Base-by-base conservation (phyloP, 1,140 invertebrate genomes). In the Ostrea edulis region DNA sequence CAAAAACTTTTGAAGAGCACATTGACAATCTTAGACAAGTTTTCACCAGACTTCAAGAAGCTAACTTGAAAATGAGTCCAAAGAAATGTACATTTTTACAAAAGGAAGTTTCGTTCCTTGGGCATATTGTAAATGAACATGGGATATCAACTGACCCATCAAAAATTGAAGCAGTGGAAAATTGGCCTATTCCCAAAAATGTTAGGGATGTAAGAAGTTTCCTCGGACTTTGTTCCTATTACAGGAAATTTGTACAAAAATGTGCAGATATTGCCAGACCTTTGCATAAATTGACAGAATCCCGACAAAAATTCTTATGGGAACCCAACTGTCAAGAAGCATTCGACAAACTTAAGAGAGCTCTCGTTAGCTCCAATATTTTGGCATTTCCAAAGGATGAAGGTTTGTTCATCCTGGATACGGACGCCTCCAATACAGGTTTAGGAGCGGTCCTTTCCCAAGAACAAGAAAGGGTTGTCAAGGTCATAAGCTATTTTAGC, bases 361-460 rank as follows among this genome's bases (percentile, higher is more conserved):
- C 25, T 44, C 62, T 85, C 12, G 65, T 58, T 9, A 35, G 35
- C 17, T 54, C 84, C 14, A 11, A 54, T 35, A 85, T 85, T 20
- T 53, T 85, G 0, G 35, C 55, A 4, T 68, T 62, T 65, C 84
- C 84, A 65, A 29, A 44, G 4, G 58, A 65, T 29, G 29, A 85
- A 35, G 81, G 81, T 29, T 8, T 9, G 55, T 92, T 22, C 51
- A 71, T 22, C 53, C 11, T 93, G 22, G 90, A 92, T 29, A 90
- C 89, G 8, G 92, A 92, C 84, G 53, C 90, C 89, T 25, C 85
- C 52, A 86, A 90, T 55, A 17, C 58, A 12, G 92, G 86, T 11
- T 53, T 94, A 12, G 93, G 92, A 22, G 90, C 91, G 5, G 91
- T 92, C 0, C 88, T 94, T 51, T 90, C 89, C 4, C 93, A 94